Evolutionary conservation across 2,888 invertebrate genomes (phyloP).

Genomic region (Oxyteleia sp.): DNA sequence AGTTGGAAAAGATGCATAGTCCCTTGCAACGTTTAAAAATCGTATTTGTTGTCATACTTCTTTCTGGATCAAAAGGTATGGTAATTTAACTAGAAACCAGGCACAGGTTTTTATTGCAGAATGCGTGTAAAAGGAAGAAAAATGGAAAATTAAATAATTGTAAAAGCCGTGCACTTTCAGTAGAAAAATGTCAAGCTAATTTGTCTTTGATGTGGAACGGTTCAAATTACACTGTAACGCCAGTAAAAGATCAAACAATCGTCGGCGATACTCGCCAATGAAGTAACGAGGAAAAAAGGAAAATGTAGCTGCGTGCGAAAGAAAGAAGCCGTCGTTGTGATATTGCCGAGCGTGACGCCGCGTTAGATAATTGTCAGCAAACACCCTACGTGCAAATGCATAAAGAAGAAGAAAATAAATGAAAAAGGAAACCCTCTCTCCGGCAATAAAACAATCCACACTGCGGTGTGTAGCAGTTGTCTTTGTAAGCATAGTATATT

Average conservation of each 20-base stretch:
- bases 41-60: background rate
- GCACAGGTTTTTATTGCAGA: conserved; percentile 24
- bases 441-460: conserved; percentile 61
- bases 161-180: conserved; percentile 27
- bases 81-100: conserved; percentile 8
- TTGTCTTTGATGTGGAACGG: conserved; percentile 56
- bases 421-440: conserved; percentile 42
- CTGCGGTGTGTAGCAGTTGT: conserved; percentile 60
- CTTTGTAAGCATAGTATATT: conserved; percentile 71
- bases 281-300: conserved; percentile 17
- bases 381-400: conserved; percentile 33
- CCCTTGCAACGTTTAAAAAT: background rate
- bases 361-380: conserved; percentile 55
- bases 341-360: conserved; percentile 38
- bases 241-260: conserved; percentile 40
- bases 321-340: conserved; percentile 27
- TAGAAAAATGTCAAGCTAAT: conserved; percentile 49
- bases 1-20: background rate
- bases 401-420: too few species aligned
- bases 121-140: background rate
- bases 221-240: conserved; percentile 52
- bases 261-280: conserved; percentile 24
- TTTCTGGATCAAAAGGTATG: conserved; percentile 4
- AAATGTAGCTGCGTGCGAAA: conserved; percentile 12
- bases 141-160: conserved; percentile 14